These are phyloP conservation scores for Isichthys henryi DNA, from an alignment of 2,113 vertebrate genomes.

Conservation along the genomic window DNA sequence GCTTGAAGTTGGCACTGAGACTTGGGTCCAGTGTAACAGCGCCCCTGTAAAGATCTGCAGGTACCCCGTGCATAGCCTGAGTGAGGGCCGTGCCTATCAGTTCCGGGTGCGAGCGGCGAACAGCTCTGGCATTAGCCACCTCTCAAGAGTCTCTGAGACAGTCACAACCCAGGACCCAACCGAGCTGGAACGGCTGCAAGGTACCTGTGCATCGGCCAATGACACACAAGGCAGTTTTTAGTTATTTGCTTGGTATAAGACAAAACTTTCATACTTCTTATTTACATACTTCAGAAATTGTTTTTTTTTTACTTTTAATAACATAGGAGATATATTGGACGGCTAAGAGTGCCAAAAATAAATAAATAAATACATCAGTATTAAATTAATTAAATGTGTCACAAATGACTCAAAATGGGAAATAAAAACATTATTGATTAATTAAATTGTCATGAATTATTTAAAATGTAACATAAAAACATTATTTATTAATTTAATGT, in stretches of 20 bases:
- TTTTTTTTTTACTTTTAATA: not conserved
- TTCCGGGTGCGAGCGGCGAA: slow-evolving; percentile 90
- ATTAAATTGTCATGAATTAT: no score
- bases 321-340: not conserved
- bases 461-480: no score
- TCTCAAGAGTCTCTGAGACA: slow-evolving; percentile 73
- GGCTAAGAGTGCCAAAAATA: no score
- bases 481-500: no score
- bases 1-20: slow-evolving; percentile 75
- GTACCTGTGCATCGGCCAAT: slow-evolving; percentile 40
- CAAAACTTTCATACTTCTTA: not conserved
- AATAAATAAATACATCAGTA: no score
- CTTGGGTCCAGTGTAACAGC: slow-evolving; percentile 90
- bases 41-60: slow-evolving; percentile 82
- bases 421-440: no score
- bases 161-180: slow-evolving; percentile 73
- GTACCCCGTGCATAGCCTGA: slow-evolving; percentile 81
- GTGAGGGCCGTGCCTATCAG: slow-evolving; percentile 69
- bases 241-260: not conserved
- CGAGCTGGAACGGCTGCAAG: slow-evolving; percentile 73
- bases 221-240: not conserved
- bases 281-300: not conserved
- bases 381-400: no score
- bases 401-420: no score
- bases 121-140: slow-evolving; percentile 76